Conservation (phyloP, 2,113 vertebrate genomes). For the Istiophorus platypterus region DNA sequence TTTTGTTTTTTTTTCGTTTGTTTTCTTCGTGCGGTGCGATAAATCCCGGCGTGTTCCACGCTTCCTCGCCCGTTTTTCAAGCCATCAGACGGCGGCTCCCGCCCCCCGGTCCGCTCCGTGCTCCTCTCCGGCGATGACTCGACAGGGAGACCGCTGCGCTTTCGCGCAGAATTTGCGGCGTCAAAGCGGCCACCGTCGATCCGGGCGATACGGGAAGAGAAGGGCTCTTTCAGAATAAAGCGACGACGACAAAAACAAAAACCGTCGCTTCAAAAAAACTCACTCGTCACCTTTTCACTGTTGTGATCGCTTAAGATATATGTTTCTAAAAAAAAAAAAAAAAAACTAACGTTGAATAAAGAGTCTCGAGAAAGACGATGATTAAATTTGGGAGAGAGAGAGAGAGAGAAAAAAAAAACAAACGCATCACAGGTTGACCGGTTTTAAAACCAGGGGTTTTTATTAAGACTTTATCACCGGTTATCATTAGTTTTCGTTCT, state of each 20-base stretch:
- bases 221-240: constrained; percentile 59
- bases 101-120: constrained; percentile 44
- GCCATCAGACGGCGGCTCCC: constrained; percentile 44
- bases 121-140: constrained; percentile 73
- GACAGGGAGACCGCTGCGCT: constrained; percentile 57
- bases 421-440: too few species aligned
- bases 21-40: constrained; percentile 13
- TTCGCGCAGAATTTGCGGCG: constrained; percentile 43
- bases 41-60: constrained; percentile 51
- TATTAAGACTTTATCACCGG: not conserved
- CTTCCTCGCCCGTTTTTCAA: constrained; percentile 42
- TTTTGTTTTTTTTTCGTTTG: too few species aligned
- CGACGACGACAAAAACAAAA: too few species aligned
- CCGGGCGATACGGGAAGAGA: constrained; percentile 4
- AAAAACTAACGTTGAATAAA: not conserved
- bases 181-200: not conserved
- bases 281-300: not conserved
- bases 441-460: too few species aligned
- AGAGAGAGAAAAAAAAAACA: too few species aligned
- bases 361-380: too few species aligned
- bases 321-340: too few species aligned
- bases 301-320: not conserved
- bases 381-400: too few species aligned
- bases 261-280: too few species aligned
- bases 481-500: too few species aligned